Evolutionary conservation across 2,888 invertebrate species (phyloP).

Genomic region (Hoplodrina ambigua): DNA sequence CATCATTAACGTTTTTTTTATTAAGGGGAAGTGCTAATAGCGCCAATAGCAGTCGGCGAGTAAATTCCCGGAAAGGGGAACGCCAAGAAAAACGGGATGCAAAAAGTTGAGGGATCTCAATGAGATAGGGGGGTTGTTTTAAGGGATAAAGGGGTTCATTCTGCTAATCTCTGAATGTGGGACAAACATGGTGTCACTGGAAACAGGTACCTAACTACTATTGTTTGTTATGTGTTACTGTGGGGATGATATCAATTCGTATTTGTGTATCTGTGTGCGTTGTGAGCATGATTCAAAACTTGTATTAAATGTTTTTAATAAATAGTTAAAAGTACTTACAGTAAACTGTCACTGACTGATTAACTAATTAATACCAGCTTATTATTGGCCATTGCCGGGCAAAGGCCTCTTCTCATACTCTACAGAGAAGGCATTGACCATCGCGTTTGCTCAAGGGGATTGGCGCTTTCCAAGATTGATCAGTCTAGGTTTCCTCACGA

Average conservation of each 20-base stretch:
- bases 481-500: no score
- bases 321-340: no score
- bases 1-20: slow-evolving; percentile 55
- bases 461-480: no score
- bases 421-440: no score
- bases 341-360: no score
- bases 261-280: not conserved
- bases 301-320: not conserved
- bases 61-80: slow-evolving; percentile 42
- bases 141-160: slow-evolving; percentile 35
- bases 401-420: no score
- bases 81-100: slow-evolving; percentile 38
- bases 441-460: no score
- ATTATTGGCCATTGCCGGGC: no score
- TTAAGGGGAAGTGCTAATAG: slow-evolving; percentile 53
- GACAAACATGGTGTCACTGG: not conserved
- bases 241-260: not conserved
- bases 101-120: slow-evolving; percentile 47
- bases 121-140: slow-evolving; percentile 25
- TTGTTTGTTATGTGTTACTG: slow-evolving; percentile 3
- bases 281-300: not conserved
- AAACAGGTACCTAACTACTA: not conserved
- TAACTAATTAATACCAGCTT: no score
- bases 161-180: slow-evolving; percentile 26
- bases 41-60: slow-evolving; percentile 42